Evolutionary conservation across 2,797 vertebrate species (phyloP).

Genomic region (Gallinago nigripennis): DNA sequence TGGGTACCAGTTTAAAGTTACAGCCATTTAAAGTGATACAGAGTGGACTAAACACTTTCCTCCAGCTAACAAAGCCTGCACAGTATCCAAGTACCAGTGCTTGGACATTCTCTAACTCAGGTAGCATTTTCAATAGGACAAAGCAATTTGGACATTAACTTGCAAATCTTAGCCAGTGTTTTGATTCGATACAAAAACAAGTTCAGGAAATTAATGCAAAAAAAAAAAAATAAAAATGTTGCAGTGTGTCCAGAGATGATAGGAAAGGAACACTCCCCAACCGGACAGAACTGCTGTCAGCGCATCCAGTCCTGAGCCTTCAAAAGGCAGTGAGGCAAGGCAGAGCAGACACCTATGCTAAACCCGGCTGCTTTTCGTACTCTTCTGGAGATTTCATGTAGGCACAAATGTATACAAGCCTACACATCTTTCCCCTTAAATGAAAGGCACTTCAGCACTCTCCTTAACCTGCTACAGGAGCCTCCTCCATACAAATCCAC

Average conservation of each 20-base stretch:
- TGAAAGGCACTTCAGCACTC: background rate
- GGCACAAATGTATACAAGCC: background rate
- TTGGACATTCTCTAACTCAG: background rate
- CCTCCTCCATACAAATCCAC: background rate
- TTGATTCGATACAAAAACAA: background rate
- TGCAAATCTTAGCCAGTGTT: background rate
- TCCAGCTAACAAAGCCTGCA: background rate
- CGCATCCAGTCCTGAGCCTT: fast-evolving
- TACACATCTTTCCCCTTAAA: background rate
- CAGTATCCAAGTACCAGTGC: background rate
- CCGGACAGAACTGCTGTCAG: fast-evolving
- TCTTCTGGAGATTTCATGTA: background rate
- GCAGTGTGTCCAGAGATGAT: background rate
- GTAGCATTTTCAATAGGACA: background rate
- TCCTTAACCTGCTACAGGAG: background rate
- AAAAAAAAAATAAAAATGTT: background rate
- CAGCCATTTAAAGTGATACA: background rate
- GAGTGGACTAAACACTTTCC: background rate
- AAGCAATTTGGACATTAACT: background rate
- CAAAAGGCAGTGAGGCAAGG: background rate
- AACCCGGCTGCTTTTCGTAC: background rate
- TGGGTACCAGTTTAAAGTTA: background rate
- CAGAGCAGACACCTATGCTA: background rate
- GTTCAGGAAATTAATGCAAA: background rate
- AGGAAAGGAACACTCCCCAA: background rate